A percentile compares a stretch with the other conserved stretches of the same genome.
Conservation (phyloP, 35 echinoderm and acorn worm species). For the Heliocidaris erythrogramma region DNA sequence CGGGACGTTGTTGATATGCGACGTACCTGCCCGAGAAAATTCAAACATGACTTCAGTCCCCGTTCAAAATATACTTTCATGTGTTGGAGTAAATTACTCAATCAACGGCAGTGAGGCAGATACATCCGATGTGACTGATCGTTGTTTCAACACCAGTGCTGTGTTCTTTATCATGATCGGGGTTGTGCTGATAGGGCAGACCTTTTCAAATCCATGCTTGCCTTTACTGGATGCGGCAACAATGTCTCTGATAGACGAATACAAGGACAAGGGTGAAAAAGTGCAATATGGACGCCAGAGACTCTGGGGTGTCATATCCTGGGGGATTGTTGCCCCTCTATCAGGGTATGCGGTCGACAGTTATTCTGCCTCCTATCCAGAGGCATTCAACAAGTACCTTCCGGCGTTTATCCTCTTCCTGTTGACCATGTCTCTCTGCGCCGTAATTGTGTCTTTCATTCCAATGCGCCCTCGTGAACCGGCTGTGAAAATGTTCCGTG, state of each 20-base stretch:
- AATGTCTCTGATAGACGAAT: conserved; percentile 30
- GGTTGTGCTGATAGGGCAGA: no score
- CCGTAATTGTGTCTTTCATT: conserved; percentile 28
- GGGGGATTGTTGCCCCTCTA: conserved; percentile 48
- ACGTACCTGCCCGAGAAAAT: no score
- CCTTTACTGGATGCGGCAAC: conserved; percentile 32
- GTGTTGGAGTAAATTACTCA: no score
- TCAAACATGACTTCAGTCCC: no score
- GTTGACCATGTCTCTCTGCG: conserved; percentile 12
- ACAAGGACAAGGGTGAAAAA: conserved; percentile 37
- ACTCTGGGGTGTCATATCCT: conserved; percentile 66
- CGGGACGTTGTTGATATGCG: no score
- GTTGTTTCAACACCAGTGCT: no score
- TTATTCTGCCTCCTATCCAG: conserved; percentile 25
- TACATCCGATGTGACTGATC: no score
- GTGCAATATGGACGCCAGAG: conserved; percentile 67
- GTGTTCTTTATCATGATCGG: no score
- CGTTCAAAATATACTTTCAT: no score
- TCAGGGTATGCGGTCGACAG: conserved; percentile 56
- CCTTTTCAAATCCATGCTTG: no score
- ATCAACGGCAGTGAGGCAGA: no score
- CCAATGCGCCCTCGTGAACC: conserved; percentile 42
- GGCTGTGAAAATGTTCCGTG: conserved; percentile 29
- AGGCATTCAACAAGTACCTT: conserved; percentile 47
- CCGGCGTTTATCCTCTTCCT: conserved; percentile 58